A percentile compares a stretch with the other conserved stretches of the same genome.
Conservation (phyloP, 2,113 vertebrate species). For the Desmodus rotundus region DNA sequence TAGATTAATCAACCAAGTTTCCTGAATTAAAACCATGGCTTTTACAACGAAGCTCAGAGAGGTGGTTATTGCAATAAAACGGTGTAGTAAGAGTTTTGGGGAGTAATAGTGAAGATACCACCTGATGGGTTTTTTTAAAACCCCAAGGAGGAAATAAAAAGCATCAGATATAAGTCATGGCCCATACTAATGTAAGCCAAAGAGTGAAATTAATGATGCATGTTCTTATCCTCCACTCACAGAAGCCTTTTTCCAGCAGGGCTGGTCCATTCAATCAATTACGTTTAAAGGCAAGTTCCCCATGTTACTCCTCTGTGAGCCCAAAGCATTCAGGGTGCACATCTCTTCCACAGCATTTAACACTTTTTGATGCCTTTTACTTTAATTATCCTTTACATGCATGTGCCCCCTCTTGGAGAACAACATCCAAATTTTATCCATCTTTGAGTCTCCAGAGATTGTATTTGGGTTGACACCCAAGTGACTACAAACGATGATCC, state of each 20-base stretch:
- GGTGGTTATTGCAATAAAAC: background rate
- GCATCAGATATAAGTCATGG: fast-evolving
- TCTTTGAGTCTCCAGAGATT: background rate
- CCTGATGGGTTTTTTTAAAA: background rate
- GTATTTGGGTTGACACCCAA: background rate
- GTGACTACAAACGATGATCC: background rate
- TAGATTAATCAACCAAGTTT: background rate
- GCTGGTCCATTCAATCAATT: background rate
- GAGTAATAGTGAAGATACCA: background rate
- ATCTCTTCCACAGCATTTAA: background rate
- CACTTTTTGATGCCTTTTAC: background rate
- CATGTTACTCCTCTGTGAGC: background rate
- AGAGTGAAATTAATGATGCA: background rate
- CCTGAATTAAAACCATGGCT: background rate
- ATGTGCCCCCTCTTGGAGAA: background rate
- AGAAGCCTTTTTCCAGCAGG: background rate
- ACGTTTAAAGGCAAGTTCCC: background rate
- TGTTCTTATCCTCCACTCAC: background rate
- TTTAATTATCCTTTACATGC: background rate
- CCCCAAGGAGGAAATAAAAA: background rate
- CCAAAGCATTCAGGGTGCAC: fast-evolving
- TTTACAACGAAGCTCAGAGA: background rate
- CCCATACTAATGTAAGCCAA: background rate
- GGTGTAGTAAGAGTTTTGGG: background rate
- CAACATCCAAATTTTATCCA: background rate